phyloP scores from a whole-genome alignment of 2,888 invertebrate species.

The Tuta absoluta region DNA sequence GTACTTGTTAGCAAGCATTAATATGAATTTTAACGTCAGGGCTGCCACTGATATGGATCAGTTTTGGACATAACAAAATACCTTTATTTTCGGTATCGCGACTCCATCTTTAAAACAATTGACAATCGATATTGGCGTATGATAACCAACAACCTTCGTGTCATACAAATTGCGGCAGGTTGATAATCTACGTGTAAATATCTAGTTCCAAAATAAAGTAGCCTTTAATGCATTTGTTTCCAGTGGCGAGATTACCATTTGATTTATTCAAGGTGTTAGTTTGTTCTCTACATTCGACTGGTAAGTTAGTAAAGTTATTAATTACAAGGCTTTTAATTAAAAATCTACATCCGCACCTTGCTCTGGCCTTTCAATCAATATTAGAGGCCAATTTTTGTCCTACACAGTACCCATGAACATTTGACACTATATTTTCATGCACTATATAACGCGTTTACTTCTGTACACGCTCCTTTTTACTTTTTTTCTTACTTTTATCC shows the following conservation, averaged over 20 bases:
- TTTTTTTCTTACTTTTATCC: too few relatives aligned
- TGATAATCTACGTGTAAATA: conserved; percentile 8
- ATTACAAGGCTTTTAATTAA: background rate
- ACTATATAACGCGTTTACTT: background rate
- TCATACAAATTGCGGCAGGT: conserved; percentile 11
- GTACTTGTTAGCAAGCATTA: conserved; percentile 73
- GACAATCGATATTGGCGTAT: conserved; percentile 25
- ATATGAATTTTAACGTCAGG: conserved; percentile 72
- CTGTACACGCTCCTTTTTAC: background rate
- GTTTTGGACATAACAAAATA: conserved; percentile 7
- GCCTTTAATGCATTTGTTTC: conserved; percentile 23
- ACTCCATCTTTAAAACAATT: conserved; percentile 24
- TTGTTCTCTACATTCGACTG: background rate
- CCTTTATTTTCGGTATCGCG: conserved; percentile 19
- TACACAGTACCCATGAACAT: background rate
- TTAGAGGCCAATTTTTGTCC: background rate
- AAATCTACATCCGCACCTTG: background rate
- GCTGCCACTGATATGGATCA: conserved; percentile 44
- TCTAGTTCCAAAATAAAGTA: conserved; percentile 27
- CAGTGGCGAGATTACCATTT: conserved; percentile 21
- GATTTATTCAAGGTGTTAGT: conserved; percentile 14
- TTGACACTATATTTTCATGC: background rate
- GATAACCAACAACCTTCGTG: conserved; percentile 23
- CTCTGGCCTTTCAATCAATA: background rate
- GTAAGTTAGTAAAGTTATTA: background rate